Percentiles rank a stretch among this genome's conserved stretches.
Conservation (phyloP, 2,888 invertebrate genomes). For the Peribatodes rhomboidaria region DNA sequence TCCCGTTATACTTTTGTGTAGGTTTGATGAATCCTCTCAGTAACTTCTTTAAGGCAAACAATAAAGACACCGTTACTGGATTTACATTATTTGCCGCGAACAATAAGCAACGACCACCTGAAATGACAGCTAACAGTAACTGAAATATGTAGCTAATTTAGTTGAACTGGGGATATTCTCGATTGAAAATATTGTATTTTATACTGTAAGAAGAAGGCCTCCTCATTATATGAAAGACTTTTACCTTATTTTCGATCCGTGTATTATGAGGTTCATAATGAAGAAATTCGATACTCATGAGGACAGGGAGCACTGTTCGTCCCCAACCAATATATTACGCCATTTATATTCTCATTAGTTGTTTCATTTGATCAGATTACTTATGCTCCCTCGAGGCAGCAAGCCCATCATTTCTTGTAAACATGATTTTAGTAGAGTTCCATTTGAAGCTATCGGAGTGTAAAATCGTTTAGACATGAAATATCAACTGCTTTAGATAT, state of each 20-base stretch:
- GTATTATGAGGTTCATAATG: slow-evolving; percentile 38
- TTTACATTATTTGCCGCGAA: slow-evolving; percentile 38
- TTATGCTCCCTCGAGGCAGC: slow-evolving; percentile 71
- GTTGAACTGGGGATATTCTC: slow-evolving; percentile 23
- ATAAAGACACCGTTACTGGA: slow-evolving; percentile 39
- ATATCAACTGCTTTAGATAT: slow-evolving; percentile 22
- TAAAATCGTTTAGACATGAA: slow-evolving; percentile 56
- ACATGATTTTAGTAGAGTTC: slow-evolving; percentile 65
- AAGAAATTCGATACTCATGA: slow-evolving; percentile 43
- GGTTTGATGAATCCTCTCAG: slow-evolving; percentile 39
- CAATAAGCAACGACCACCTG: slow-evolving; percentile 38
- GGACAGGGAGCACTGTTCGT: slow-evolving; percentile 60
- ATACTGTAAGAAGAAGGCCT: not conserved
- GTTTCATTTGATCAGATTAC: slow-evolving; percentile 81
- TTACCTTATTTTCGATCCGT: slow-evolving; percentile 9
- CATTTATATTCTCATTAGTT: slow-evolving; percentile 83
- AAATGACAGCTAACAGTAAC: slow-evolving; percentile 39
- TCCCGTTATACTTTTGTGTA: slow-evolving; percentile 38
- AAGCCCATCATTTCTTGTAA: slow-evolving; percentile 74
- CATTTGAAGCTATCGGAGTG: slow-evolving; percentile 67
- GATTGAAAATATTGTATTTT: slow-evolving; percentile 14
- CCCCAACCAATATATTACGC: slow-evolving; percentile 81
- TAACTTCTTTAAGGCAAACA: slow-evolving; percentile 40
- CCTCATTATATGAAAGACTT: slow-evolving; percentile 13
- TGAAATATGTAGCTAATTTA: slow-evolving; percentile 34